A percentile compares a stretch with the other conserved stretches of the same genome.
Conservation (phyloP, 2,797 vertebrate genomes). For the Chiroxiphia lanceolata region DNA sequence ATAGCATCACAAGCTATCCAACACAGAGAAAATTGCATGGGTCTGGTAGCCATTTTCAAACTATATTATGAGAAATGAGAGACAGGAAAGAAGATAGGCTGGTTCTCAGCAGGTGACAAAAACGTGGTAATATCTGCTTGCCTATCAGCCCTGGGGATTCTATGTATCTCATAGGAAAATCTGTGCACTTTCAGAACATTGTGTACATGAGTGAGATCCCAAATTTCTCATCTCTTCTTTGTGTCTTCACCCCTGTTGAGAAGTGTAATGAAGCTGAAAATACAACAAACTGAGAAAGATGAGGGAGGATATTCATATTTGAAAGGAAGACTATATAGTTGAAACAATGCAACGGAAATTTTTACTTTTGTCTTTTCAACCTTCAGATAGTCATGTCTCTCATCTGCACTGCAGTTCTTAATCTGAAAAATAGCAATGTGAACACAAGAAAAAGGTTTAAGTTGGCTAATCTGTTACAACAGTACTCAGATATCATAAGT, state of each 20-base stretch:
- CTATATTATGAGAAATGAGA: not conserved
- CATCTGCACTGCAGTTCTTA: not conserved
- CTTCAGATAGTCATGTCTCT: not conserved
- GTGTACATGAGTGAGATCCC: not conserved
- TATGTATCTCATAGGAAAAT: not conserved
- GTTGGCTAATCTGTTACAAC: not conserved
- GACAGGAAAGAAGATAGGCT: not conserved
- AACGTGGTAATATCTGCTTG: not conserved
- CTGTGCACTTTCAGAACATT: not conserved
- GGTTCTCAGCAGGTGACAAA: not conserved
- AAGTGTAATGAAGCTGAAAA: slow-evolving; percentile 19
- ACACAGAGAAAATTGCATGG: not conserved
- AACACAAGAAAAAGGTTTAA: not conserved
- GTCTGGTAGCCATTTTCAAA: not conserved
- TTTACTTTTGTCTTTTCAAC: not conserved
- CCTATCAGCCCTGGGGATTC: not conserved
- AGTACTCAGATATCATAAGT: not conserved
- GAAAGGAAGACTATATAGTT: not conserved
- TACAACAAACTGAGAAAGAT: not conserved
- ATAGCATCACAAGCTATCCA: not conserved
- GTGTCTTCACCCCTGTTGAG: not conserved
- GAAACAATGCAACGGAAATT: not conserved
- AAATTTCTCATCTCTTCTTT: not conserved
- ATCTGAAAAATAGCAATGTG: not conserved
- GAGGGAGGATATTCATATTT: not conserved